Evolutionary conservation across 2,113 vertebrate genomes (phyloP).

Genomic region (Campylomormyrus numenius): DNA sequence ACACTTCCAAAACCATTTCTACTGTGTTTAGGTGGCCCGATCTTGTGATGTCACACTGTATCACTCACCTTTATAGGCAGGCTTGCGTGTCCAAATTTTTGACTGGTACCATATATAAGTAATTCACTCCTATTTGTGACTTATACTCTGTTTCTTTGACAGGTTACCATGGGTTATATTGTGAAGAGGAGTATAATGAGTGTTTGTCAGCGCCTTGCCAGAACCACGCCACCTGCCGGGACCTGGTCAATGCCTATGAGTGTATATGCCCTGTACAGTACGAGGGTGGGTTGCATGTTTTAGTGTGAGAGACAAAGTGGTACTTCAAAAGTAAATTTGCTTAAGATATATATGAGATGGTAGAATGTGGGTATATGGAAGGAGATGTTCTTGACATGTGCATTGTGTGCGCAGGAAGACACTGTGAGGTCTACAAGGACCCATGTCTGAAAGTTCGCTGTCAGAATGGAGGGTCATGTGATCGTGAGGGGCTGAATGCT

Average conservation of each 20-base stretch:
- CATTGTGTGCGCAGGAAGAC: slow-evolving; percentile 60
- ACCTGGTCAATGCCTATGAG: slow-evolving; percentile 81
- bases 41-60: background rate
- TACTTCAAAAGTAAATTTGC: background rate
- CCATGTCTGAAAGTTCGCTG: slow-evolving; percentile 82
- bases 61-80: background rate
- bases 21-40: background rate
- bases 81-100: background rate
- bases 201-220: slow-evolving; percentile 90
- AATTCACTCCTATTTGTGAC: background rate
- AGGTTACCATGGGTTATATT: slow-evolving; percentile 96
- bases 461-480: slow-evolving; percentile 84
- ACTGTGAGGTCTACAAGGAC: slow-evolving; percentile 89
- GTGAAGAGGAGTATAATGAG: slow-evolving; percentile 92
- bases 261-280: slow-evolving; percentile 82
- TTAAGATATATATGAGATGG: background rate
- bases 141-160: slow-evolving; percentile 27
- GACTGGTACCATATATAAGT: background rate
- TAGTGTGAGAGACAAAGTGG: background rate
- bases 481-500: slow-evolving; percentile 72
- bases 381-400: background rate
- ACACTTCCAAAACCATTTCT: background rate
- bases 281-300: slow-evolving; percentile 65
- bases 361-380: background rate
- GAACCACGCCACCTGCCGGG: slow-evolving; percentile 85